These are phyloP conservation scores for Dryocosmus kuriphilus DNA, from an alignment of 2,888 invertebrate genomes.

Conservation along the genomic window DNA sequence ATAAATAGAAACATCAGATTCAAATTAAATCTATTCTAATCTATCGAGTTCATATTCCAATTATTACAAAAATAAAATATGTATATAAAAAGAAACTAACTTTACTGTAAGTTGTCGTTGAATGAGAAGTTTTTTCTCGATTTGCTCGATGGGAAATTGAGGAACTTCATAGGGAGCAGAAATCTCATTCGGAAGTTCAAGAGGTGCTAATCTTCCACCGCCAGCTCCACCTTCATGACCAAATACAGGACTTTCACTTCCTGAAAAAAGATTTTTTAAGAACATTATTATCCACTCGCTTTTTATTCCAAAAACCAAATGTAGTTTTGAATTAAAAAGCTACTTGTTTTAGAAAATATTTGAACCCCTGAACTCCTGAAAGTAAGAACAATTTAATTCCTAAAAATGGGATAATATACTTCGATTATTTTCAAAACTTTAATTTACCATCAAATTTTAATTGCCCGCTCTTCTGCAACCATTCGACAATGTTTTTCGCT, in stretches of 20 bases:
- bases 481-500: constrained; percentile 62
- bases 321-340: neutral
- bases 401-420: constrained; percentile 59
- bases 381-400: constrained; percentile 58
- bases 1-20: neutral
- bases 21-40: no score
- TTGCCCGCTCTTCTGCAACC: constrained; percentile 65
- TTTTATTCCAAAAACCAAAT: neutral
- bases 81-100: constrained; percentile 80
- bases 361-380: neutral
- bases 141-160: constrained; percentile 98
- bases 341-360: neutral
- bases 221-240: constrained; percentile 71
- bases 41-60: no score
- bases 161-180: constrained; percentile 98
- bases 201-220: constrained; percentile 77
- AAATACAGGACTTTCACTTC: constrained; percentile 86
- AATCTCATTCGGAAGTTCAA: constrained; percentile 89
- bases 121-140: constrained; percentile 94
- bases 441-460: constrained; percentile 61
- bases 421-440: neutral
- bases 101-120: constrained; percentile 93
- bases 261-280: constrained; percentile 77
- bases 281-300: neutral
- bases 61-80: neutral